phyloP scores from a whole-genome alignment of 1,140 invertebrate genomes.

The Harlomillsia oculata region DNA sequence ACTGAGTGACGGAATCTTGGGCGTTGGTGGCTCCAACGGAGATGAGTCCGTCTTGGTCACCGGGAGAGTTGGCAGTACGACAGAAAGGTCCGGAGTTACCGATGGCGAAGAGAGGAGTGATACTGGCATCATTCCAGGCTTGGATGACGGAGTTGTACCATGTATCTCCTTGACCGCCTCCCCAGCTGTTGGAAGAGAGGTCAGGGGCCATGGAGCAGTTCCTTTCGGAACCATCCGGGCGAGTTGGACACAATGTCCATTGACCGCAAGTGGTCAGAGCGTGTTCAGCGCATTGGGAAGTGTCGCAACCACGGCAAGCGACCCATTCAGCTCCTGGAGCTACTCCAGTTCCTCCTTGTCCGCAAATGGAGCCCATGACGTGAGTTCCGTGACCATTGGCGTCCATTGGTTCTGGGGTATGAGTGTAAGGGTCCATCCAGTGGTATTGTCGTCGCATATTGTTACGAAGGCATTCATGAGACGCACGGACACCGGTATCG shows the following conservation, averaged over 20 bases:
- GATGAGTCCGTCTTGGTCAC: background rate
- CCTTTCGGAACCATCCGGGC: background rate
- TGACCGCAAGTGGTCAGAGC: background rate
- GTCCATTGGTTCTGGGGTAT: background rate
- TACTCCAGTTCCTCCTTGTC: background rate
- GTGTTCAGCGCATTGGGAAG: background rate
- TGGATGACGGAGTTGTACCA: slow-evolving; percentile 2
- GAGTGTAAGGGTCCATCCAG: background rate
- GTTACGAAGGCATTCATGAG: slow-evolving; percentile 7
- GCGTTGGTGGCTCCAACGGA: background rate
- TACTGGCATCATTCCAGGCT: slow-evolving; percentile 2
- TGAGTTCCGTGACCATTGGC: slow-evolving; percentile 11
- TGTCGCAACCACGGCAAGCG: background rate
- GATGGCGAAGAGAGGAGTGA: slow-evolving; percentile 1
- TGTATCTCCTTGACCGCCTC: background rate
- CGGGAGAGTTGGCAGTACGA: background rate
- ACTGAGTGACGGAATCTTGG: background rate
- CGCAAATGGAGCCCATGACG: background rate
- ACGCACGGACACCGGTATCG: slow-evolving; percentile 18
- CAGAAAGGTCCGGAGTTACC: slow-evolving; percentile 8
- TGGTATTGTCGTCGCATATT: background rate
- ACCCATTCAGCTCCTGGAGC: slow-evolving; percentile 3
- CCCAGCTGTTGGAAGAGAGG: slow-evolving; percentile 18
- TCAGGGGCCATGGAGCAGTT: background rate
- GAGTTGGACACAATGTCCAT: background rate